A percentile compares a stretch with the other conserved stretches of the same genome.
Evolutionary conservation across 2,797 vertebrate genomes (phyloP).

Genomic region (Rhynchotus rufescens): DNA sequence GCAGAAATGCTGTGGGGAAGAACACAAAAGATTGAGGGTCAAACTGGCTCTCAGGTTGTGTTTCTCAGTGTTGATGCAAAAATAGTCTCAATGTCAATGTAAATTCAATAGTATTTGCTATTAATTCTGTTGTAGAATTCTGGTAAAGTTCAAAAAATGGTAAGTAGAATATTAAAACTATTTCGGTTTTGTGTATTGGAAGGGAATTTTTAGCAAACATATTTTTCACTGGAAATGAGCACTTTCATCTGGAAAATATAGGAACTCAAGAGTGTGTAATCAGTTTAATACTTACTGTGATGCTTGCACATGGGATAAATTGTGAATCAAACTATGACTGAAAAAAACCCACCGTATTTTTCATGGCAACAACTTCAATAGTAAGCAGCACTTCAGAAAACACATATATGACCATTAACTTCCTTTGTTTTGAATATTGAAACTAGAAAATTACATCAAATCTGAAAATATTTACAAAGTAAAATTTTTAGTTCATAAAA

Average conservation of each 20-base stretch:
- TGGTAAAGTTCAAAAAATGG: neutral
- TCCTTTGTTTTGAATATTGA: neutral
- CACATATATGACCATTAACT: neutral
- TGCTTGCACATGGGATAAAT: neutral
- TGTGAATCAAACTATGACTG: neutral
- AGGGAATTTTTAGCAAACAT: rapidly evolving
- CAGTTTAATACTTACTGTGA: neutral
- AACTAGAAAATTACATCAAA: neutral
- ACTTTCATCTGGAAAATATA: conserved; percentile 3
- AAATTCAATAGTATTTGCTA: neutral
- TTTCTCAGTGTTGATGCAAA: neutral
- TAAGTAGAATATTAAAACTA: neutral
- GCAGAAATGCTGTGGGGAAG: neutral
- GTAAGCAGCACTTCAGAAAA: neutral
- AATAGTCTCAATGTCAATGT: neutral
- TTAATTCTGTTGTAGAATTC: neutral
- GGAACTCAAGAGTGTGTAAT: neutral
- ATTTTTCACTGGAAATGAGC: neutral
- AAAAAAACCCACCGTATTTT: neutral
- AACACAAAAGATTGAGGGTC: neutral
- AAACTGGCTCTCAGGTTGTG: neutral
- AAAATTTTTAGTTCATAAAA: neutral
- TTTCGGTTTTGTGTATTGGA: neutral
- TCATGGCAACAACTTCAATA: neutral
- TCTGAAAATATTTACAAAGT: neutral